These are phyloP conservation scores for Triops cancriformis DNA, from an alignment of 1,140 invertebrate species.

Conservation along the genomic window DNA sequence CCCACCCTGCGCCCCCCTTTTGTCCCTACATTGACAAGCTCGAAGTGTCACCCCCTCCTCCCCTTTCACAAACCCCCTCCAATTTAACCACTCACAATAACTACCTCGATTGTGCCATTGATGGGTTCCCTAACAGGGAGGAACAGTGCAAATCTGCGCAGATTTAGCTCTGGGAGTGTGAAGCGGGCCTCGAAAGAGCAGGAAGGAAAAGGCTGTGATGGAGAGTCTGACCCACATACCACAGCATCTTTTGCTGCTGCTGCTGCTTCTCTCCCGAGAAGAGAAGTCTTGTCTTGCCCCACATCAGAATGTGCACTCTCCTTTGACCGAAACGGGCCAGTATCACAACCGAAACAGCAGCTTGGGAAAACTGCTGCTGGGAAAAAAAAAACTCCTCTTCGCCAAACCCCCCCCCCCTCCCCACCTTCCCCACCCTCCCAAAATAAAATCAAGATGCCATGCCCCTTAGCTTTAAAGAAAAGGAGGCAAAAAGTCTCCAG, in stretches of 20 bases:
- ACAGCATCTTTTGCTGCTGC: background rate
- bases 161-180: background rate
- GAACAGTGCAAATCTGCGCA: background rate
- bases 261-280: background rate
- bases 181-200: background rate
- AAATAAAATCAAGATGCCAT: conserved; percentile 12
- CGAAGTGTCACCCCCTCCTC: background rate
- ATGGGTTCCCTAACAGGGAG: background rate
- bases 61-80: background rate
- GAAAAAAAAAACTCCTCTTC: background rate
- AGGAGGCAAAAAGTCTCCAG: background rate
- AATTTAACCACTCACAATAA: background rate
- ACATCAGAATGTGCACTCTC: background rate
- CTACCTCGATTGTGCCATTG: background rate
- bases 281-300: conserved; percentile 9
- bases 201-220: conserved; percentile 1
- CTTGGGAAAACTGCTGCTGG: background rate
- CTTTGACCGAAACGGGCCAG: conserved; percentile 8
- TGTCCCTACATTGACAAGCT: background rate
- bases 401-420: too few relatives aligned
- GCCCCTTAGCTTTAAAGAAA: background rate
- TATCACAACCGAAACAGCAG: background rate
- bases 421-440: background rate
- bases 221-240: conserved; percentile 9
- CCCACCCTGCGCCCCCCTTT: background rate